Base-by-base conservation (phyloP, 2,888 invertebrate genomes). In the Cryptocephalus primarius region DNA sequence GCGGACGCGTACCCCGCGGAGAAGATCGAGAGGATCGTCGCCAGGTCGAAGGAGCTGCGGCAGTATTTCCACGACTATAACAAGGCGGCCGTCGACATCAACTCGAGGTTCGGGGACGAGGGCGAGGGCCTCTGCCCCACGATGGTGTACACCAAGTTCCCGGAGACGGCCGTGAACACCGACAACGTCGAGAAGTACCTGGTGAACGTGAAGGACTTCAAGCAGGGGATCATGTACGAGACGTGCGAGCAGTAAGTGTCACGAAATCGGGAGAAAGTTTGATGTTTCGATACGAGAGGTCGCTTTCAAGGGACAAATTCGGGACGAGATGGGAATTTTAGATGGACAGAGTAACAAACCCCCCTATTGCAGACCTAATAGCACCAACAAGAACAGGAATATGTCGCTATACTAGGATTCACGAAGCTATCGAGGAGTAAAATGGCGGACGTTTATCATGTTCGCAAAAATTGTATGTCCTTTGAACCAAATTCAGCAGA, bases 211-310 rank as follows among this genome's bases (percentile, higher is more conserved):
- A 75, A 76, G 0, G 68, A 75, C 1, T 80, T 78, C 47, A 71
- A 77, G 32, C 88, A 88, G 66, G 82, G 80, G 32, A 76, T 87
- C 41, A 74, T 79, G 41, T 77, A 83, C 2, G 87, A 88, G 65
- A 75, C 77, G 51, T 89, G 88, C 74, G 55, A 67, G 76, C 42
- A 31, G 53, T 52, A 42, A 51, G 48, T 48, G 14, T 32, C 40
- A 47, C 31, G n/a, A 9, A 42, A 36, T 4, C 34, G n/a, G n/a
- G n/a, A 34, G n/a, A 34, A 9, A 34, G 34, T 34, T 9, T 9
- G n/a, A 34, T 34, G n/a, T 34, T 34, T n/a, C n/a, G n/a, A n/a
- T n/a, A n/a, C n/a, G n/a, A n/a, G n/a, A n/a, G n/a, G n/a, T n/a
- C n/a, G n/a, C n/a, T n/a, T n/a, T n/a, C n/a, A n/a, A n/a, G n/a